phyloP scores from a whole-genome alignment of 2,888 invertebrate species.

The Drosophila emarginata region DNA sequence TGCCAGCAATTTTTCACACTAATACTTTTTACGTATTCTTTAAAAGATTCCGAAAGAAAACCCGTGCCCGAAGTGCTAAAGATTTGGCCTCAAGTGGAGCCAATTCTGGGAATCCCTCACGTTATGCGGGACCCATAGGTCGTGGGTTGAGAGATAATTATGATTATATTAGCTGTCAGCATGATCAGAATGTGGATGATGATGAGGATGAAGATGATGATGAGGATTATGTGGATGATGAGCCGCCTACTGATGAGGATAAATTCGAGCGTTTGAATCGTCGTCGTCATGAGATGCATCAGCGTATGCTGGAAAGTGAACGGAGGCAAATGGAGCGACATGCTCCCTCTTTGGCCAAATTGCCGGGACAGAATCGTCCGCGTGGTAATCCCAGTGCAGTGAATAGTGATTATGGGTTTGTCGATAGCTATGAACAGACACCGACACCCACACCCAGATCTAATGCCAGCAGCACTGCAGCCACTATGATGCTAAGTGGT shows the following conservation, averaged over 20 bases:
- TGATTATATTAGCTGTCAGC: conserved; percentile 79
- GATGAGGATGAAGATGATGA: conserved; percentile 78
- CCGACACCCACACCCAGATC: conserved; percentile 78
- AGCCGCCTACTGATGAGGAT: conserved; percentile 81
- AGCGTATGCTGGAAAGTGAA: conserved; percentile 81
- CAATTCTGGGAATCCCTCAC: conserved; percentile 28
- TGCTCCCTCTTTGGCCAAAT: conserved; percentile 56
- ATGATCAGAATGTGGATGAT: conserved; percentile 47
- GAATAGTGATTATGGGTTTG: conserved; percentile 73
- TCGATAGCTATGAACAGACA: conserved; percentile 80
- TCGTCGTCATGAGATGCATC: conserved; percentile 82
- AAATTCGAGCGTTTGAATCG: conserved; percentile 82
- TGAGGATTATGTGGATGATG: conserved; percentile 78
- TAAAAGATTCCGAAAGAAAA: conserved; percentile 82
- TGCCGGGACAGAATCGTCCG: conserved; percentile 55
- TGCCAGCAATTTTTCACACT: accelerated
- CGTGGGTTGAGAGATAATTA: conserved; percentile 77
- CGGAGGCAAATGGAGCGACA: conserved; percentile 75
- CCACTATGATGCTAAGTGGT: conserved; percentile 60
- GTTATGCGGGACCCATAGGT: conserved; percentile 37
- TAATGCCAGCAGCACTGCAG: conserved; percentile 72
- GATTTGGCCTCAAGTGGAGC: conserved; percentile 50
- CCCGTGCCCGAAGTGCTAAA: conserved; percentile 82
- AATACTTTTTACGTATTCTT: too few species aligned
- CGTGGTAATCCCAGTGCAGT: conserved; percentile 47